phyloP scores from a whole-genome alignment of 2,888 invertebrate genomes.

The Stratiomys singularior region DNA sequence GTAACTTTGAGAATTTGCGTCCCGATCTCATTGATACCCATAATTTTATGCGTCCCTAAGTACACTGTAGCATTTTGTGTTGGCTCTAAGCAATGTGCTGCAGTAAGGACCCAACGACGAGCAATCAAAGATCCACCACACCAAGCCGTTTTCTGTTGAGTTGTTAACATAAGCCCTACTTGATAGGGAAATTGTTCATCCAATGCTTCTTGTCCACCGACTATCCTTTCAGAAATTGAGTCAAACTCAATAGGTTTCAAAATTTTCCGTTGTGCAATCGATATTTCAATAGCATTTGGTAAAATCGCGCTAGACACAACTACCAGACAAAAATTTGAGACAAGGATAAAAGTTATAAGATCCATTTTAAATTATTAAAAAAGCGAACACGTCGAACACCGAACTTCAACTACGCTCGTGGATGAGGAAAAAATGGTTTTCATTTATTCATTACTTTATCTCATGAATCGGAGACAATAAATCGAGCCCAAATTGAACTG shows the following conservation, averaged over 20 bases:
- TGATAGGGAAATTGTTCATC: slow-evolving; percentile 59
- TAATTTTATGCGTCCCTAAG: slow-evolving; percentile 28
- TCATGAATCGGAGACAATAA: no score
- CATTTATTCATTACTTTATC: no score
- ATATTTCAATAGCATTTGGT: no score
- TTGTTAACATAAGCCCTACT: slow-evolving; percentile 58
- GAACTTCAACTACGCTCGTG: no score
- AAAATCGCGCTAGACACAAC: no score
- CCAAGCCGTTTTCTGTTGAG: slow-evolving; percentile 49
- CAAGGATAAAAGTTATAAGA: no score
- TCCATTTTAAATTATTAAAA: no score
- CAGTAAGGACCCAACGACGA: slow-evolving; percentile 58
- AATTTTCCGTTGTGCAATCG: no score
- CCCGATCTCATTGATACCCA: background rate
- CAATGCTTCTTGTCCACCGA: slow-evolving; percentile 49
- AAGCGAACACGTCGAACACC: no score
- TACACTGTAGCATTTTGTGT: background rate
- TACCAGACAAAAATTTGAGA: no score
- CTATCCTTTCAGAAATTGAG: slow-evolving; percentile 28
- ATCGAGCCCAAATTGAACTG: no score
- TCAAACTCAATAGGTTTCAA: background rate
- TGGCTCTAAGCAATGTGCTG: slow-evolving; percentile 60
- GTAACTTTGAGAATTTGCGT: background rate
- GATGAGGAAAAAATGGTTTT: no score
- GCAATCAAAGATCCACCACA: slow-evolving; percentile 61